Evolutionary conservation across 2,113 vertebrate genomes (phyloP), one percentile per base, ranked within the genome.

Genomic region (Cardinalis cardinalis): DNA sequence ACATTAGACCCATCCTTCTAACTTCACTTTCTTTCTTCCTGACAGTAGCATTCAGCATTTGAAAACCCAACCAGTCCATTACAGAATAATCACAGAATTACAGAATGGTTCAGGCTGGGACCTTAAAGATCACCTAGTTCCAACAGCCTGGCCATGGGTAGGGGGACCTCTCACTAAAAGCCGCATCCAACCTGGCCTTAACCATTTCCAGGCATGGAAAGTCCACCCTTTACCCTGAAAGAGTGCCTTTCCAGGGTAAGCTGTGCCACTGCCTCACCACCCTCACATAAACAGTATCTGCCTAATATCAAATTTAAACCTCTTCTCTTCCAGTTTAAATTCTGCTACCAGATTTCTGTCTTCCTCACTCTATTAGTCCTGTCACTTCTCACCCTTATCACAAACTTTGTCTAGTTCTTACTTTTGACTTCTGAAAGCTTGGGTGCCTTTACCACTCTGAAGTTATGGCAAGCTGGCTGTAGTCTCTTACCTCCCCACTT

Each of bases 61-160:
- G 29, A 69, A 87, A 94, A 79, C 24, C 5, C 8, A 25, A 21
- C 29, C n/a, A 44, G 31, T 66, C 3, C 4, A 34, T 53, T 53
- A 31, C 11, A 29, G 85, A 73, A 59, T 65, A 4, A 40, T 73
- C 38, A 44, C 43, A 64, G 36, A 55, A 71, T 26, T 28, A 17
- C 7, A 21, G 25, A 53, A 14, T 61, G 8, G 18, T 34, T 46
- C 2, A 1, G 26, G 14, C 36, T 41, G 31, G 7, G 21, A 12
- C 55, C 31, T 43, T 82, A 32, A 61, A 75, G 41, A 49, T 61
- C 25, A 19, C 16, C 25, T 73, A 24, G 10, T 73, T 66, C 44
- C 38, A 38, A 6, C 14, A 0, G 1, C 14, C n/a, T 44, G 38
- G 44, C 51, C 51, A 29, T 0, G 0, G 19, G 16, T 13, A 52